These are phyloP conservation scores for Pelmatolapia mariae DNA, from an alignment of 2,113 vertebrate genomes.

Conservation along the genomic window DNA sequence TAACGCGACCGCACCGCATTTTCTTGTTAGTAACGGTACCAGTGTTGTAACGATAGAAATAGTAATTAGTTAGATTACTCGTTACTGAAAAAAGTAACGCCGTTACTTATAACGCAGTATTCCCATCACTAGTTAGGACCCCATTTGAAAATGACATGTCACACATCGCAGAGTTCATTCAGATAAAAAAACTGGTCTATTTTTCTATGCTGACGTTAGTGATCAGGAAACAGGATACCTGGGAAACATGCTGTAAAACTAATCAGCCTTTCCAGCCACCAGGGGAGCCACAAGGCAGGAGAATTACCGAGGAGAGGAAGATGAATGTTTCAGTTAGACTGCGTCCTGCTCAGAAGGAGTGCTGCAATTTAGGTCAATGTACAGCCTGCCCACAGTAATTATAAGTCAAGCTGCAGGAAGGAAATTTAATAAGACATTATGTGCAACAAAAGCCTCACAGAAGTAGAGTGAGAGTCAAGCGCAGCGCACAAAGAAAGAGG, in stretches of 20 bases:
- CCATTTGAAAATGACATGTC: not conserved
- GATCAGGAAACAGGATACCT: not conserved
- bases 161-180: not conserved
- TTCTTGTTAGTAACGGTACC: not conserved
- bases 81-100: not conserved
- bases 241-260: not conserved
- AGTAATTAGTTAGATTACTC: not conserved
- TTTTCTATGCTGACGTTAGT: not conserved
- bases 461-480: not conserved
- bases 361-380: not conserved
- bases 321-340: not conserved
- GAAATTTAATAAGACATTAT: conserved; percentile 2
- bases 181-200: not conserved
- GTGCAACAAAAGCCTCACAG: not conserved
- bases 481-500: not conserved
- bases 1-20: not conserved
- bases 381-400: conserved; percentile 1
- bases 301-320: not conserved
- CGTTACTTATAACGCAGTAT: not conserved
- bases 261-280: not conserved
- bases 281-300: not conserved
- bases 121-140: not conserved
- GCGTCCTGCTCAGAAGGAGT: not conserved
- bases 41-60: not conserved
- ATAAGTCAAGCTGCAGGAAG: not conserved